A percentile compares a stretch with the other conserved stretches of the same genome.
Conservation (phyloP, 2,113 vertebrate genomes). For the Oriolus oriolus region DNA sequence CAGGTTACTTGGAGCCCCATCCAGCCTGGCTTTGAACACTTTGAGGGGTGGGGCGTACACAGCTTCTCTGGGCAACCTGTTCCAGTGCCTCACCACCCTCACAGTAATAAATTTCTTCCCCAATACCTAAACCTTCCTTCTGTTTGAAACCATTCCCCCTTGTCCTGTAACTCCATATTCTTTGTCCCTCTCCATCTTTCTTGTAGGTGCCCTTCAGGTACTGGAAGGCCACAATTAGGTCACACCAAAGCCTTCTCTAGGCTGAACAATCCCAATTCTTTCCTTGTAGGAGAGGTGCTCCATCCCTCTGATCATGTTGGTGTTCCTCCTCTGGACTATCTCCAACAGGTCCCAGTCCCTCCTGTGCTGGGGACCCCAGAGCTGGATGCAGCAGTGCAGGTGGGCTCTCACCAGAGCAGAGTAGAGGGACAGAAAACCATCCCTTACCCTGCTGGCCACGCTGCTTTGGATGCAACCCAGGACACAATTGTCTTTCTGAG, state of each 20-base stretch:
- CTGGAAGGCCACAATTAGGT: neutral
- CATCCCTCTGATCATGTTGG: neutral
- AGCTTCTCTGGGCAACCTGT: neutral
- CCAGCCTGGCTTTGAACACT: neutral
- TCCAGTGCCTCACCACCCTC: neutral
- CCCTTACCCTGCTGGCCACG: neutral
- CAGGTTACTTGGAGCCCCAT: neutral
- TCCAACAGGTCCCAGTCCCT: neutral
- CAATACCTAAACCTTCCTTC: neutral
- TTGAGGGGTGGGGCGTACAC: neutral
- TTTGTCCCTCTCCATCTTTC: neutral
- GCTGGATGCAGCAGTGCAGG: neutral
- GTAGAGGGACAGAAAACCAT: neutral
- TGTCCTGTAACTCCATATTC: neutral
- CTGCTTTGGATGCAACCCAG: neutral
- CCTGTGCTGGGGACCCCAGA: neutral
- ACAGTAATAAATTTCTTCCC: neutral
- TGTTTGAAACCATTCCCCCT: neutral
- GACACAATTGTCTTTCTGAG: neutral
- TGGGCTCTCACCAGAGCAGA: neutral
- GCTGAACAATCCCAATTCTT: neutral
- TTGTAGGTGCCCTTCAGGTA: neutral
- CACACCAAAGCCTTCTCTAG: neutral
- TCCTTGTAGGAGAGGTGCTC: neutral
- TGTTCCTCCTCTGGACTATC: neutral